Evolutionary conservation across 2,113 vertebrate species (phyloP).

Genomic region (Heptranchias perlo): DNA sequence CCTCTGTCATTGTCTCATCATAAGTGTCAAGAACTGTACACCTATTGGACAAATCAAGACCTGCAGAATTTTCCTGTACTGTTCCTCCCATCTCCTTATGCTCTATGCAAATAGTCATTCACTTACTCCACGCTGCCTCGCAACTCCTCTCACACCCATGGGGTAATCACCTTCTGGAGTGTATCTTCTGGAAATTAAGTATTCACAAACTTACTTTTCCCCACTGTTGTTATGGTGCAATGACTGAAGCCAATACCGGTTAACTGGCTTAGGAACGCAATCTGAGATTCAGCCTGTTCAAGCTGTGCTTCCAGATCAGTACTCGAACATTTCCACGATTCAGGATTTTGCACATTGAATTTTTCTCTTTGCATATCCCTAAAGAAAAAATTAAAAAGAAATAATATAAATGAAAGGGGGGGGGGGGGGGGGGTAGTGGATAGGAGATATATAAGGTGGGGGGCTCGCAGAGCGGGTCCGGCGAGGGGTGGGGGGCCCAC

Average conservation of each 20-base stretch:
- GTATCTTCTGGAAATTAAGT: background rate
- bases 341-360: background rate
- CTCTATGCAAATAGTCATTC: background rate
- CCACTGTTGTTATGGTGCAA: constrained; percentile 60
- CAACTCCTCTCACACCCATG: background rate
- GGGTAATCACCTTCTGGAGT: background rate
- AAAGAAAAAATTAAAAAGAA: background rate
- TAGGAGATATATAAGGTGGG: background rate
- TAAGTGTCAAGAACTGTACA: background rate
- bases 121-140: background rate
- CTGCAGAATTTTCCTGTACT: background rate
- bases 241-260: constrained; percentile 66
- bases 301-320: constrained; percentile 57
- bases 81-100: too few relatives aligned
- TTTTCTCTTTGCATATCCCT: constrained; percentile 9
- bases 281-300: constrained; percentile 58
- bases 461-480: too few relatives aligned
- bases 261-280: constrained; percentile 59
- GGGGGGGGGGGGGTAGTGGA: too few relatives aligned
- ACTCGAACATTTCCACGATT: constrained; percentile 23
- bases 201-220: constrained; percentile 58
- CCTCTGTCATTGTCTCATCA: background rate
- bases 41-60: background rate
- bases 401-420: background rate
- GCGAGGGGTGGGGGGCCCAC: background rate